Conservation (phyloP, 2,797 vertebrate species). For the Gallinago solitaria region DNA sequence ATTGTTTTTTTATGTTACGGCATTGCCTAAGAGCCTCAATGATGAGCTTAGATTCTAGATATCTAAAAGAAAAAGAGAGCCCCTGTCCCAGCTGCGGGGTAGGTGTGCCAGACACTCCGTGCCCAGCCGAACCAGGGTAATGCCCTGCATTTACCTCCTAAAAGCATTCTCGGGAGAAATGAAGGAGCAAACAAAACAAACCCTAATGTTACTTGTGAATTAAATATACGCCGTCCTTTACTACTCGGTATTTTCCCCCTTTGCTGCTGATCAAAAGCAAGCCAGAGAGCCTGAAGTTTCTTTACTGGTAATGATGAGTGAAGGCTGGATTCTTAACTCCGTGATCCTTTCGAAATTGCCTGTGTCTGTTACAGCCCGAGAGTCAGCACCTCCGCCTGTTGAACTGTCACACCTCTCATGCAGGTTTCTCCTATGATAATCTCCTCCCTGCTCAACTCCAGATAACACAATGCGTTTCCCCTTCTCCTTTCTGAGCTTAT, state of each 20-base stretch:
- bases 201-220: background rate
- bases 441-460: constrained; percentile 8
- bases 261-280: background rate
- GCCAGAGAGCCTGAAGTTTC: background rate
- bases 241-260: background rate
- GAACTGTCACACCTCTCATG: constrained; percentile 21
- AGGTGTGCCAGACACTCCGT: background rate
- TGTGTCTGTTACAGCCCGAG: background rate
- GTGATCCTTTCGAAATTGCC: background rate
- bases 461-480: constrained; percentile 2
- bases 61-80: background rate
- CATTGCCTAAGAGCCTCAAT: background rate
- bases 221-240: background rate
- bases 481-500: constrained; percentile 50
- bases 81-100: background rate
- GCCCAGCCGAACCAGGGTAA: constrained; percentile 23
- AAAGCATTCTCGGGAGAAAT: background rate
- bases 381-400: constrained; percentile 38
- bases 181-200: constrained; percentile 36
- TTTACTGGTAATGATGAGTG: background rate
- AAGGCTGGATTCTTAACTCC: background rate
- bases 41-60: background rate
- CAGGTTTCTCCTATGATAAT: background rate
- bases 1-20: background rate
- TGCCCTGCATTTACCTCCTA: background rate